These are phyloP conservation scores for Holcopasites calliopsidis DNA, from an alignment of 1,140 invertebrate genomes.

Conservation along the genomic window DNA sequence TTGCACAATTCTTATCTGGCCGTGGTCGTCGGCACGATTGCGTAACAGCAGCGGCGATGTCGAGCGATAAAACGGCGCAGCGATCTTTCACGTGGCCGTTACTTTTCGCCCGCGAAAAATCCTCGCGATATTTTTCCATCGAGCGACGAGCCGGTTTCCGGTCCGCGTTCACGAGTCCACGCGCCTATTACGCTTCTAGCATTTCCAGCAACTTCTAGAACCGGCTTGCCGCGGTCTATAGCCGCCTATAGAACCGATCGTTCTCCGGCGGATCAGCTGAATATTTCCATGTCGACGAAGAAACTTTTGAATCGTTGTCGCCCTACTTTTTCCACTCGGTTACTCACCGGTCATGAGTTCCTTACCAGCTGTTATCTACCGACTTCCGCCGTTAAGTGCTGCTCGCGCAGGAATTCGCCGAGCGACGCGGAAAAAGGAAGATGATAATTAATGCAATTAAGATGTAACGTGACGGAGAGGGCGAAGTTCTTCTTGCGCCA, in stretches of 20 bases:
- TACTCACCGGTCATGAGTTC: constrained; percentile 5
- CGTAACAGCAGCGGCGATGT: constrained; percentile 2
- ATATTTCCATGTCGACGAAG: constrained; percentile 37
- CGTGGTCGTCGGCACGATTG: neutral
- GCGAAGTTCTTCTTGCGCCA: too few species aligned
- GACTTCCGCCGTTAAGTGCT: neutral
- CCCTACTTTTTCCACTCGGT: constrained; percentile 31
- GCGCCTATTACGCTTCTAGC: too few species aligned
- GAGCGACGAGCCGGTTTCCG: neutral
- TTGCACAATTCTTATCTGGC: constrained; percentile 16
- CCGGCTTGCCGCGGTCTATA: constrained; percentile 2
- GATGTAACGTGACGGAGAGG: neutral
- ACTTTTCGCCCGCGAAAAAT: neutral
- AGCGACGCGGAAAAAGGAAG: constrained; percentile 36
- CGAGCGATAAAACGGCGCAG: neutral
- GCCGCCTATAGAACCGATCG: constrained; percentile 22
- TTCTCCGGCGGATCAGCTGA: constrained; percentile 40
- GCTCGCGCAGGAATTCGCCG: neutral
- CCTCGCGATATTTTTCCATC: neutral
- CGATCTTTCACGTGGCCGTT: neutral
- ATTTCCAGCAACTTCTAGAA: constrained; percentile 50
- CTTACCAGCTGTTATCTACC: neutral
- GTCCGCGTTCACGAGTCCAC: too few species aligned
- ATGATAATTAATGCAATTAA: constrained; percentile 39
- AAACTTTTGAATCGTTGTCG: constrained; percentile 38